phyloP scores from a whole-genome alignment of 2,113 vertebrate species.

The Telmatochromis sp. region DNA sequence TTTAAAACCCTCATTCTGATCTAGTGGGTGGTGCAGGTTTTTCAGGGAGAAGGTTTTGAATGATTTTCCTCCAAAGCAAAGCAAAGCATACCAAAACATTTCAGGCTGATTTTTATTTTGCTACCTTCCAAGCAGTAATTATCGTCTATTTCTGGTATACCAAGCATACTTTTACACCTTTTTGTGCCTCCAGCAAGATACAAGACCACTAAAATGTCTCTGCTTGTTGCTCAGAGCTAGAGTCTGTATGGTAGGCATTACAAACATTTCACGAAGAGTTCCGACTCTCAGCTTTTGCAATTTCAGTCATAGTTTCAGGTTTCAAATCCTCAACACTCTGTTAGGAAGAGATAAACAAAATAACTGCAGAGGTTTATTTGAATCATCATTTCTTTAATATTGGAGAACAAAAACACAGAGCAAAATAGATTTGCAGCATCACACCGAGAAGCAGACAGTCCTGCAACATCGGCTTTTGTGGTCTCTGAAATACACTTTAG shows the following conservation, averaged over 20 bases:
- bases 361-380: not conserved
- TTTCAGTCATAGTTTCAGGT: not conserved
- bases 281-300: not conserved
- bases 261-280: not conserved
- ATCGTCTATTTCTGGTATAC: not conserved
- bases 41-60: not conserved
- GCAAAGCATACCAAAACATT: not conserved
- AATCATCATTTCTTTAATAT: not conserved
- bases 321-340: not conserved
- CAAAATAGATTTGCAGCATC: not conserved
- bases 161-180: not conserved
- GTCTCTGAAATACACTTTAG: not conserved
- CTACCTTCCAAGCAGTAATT: not conserved
- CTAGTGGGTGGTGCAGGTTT: not conserved
- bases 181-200: not conserved
- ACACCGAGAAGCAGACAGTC: not conserved
- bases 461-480: not conserved
- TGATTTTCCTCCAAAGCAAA: not conserved
- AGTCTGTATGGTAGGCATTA: not conserved
- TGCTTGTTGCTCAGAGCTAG: not conserved
- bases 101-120: not conserved
- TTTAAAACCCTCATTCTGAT: not conserved
- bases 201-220: not conserved
- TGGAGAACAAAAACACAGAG: not conserved
- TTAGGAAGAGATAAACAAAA: not conserved